Base-by-base conservation (phyloP, 1,140 invertebrate genomes). In the Trichonephila clavipes region DNA sequence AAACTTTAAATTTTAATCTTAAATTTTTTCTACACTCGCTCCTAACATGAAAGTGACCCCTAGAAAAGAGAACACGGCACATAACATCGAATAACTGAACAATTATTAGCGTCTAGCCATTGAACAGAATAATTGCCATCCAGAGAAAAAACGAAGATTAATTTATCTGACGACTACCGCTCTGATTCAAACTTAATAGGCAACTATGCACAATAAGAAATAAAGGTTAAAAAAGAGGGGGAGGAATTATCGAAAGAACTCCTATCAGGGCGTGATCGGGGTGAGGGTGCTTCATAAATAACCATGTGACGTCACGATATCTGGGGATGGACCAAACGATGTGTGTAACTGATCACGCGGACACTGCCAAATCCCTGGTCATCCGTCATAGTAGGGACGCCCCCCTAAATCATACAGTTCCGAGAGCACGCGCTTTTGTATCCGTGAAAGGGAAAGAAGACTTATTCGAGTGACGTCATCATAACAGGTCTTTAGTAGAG, bases 341-440 rank as follows among this genome's bases (percentile, higher is more conserved):
- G 82, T 85, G 24, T 82, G 61, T 61, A 92, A 92, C n/a, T 92
- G 90, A 92, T 92, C 90, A 66, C 82, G 90, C 51, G 90, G 81
- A 85, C 61, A 85, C 62, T 62, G 0, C 72, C 51, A 58, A 85
- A 61, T 61, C 62, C 90, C 62, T 51, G 40, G 81, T 92, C 90
- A 92, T 92, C 90, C 90, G 90, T 92, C 90, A 92, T 92, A 28
- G 44, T 12, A 16, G 44, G 72, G 10, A 51, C 51, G 51, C 16
- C 40, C 64, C 88, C 88, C 88, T 16, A 69, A 77, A 89, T 69
- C 88, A 72, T 24, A 44, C 24, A 58, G 64, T 58, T 89, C 40
- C 44, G 64, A 72, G 88, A 44, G 28, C 44, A n/a, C 12, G 10
- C 82, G 21, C 19, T 58, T 21, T 21, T 28, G 40, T 58, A n/a